Evolutionary conservation across 2,888 invertebrate genomes (phyloP), one percentile per base, ranked within the genome.

Genomic region (Dermolepida albohirtum): DNA sequence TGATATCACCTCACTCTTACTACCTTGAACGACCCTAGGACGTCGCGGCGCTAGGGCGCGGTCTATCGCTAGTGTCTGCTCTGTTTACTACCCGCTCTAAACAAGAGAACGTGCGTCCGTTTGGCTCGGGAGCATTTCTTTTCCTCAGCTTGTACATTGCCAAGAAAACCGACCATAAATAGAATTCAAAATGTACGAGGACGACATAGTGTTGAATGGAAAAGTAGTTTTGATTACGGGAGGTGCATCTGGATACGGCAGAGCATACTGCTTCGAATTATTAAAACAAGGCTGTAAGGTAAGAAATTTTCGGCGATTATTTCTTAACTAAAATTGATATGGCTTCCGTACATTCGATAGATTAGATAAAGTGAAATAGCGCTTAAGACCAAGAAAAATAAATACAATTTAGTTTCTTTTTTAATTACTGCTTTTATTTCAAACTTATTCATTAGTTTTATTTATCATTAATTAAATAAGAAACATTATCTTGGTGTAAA

Each of bases 251-350:
- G 92, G 92, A 66, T 89, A 92, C 74, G 92, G 92, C 1, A 86
- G 88, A 69, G 89, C 90, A n/a, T 91, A 89, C 77, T 89, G 89
- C 76, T 89, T 90, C 74, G 91, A 92, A 78, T 80, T 92, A 51
- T 85, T 92, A 69, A 89, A 88, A 77, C 89, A 90, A 77, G 92
- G 92, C 74, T 90, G 90, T 27, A 92, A 90, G 87, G 92, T 92
- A 84, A 82, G 66, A 52, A 47, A 39, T 39, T n/a, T 17, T 40
- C 22, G 17, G 34, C 51, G 5, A 63, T 43, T 55, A 51, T 17
- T 39, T 22, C 17, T 57, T 57, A 16, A 40, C 2, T 7, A 8
- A 40, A 11, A 55, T 16, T 39, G n/a, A 50, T 22, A n/a, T 17
- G 50, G 6, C 22, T 50, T 22, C 11, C n/a, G 12, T 14, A 11